A percentile compares a stretch with the other conserved stretches of the same genome.
Conservation (phyloP, 2,113 vertebrate genomes). For the Macaca mulatta region DNA sequence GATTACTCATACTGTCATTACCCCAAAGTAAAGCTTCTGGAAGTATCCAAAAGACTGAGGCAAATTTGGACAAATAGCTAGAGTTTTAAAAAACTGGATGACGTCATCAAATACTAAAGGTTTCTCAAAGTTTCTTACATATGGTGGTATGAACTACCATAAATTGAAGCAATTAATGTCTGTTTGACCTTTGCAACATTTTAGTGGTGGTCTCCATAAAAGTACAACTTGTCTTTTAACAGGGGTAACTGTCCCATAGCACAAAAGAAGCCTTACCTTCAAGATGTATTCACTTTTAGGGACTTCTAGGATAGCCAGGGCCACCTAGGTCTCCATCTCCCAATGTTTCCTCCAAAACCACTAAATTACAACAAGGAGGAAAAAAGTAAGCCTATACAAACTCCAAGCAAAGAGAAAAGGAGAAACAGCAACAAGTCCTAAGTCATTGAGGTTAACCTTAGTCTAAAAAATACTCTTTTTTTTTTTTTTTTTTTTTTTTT, state of each 20-base stretch:
- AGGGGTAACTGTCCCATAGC: neutral
- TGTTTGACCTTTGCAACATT: neutral
- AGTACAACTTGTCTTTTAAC: neutral
- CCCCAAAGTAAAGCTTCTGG: slow-evolving; percentile 4
- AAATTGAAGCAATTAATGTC: neutral
- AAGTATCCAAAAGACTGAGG: neutral
- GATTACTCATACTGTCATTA: slow-evolving; percentile 28
- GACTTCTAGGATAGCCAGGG: neutral
- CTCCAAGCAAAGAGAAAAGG: neutral
- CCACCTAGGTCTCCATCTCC: neutral
- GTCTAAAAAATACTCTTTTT: neutral
- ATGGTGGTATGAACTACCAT: neutral
- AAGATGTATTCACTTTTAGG: neutral
- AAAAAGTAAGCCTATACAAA: neutral
- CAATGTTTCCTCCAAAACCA: neutral
- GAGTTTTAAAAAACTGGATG: neutral
- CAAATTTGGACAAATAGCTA: neutral
- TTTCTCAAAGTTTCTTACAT: neutral
- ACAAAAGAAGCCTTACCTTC: neutral
- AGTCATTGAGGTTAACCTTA: neutral
- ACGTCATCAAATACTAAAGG: neutral
- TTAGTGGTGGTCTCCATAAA: neutral
- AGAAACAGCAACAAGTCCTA: neutral
- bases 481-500: neutral
- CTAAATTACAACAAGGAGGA: neutral